These are phyloP conservation scores for Drosophila burlai DNA, from an alignment of 1,140 invertebrate species.

Conservation along the genomic window DNA sequence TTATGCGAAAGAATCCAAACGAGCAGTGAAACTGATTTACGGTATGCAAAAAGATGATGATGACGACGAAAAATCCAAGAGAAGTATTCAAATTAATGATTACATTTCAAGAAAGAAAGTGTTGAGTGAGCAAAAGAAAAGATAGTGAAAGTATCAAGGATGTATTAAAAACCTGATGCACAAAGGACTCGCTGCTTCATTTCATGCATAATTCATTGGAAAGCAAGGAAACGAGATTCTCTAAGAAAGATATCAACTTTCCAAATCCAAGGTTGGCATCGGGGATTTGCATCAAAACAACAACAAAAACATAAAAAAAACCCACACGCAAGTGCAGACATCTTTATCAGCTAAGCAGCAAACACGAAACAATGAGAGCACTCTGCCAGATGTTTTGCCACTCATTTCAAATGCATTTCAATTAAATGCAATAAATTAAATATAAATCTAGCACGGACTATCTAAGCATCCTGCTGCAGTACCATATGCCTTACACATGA, in stretches of 20 bases:
- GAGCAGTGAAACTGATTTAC: constrained; percentile 52
- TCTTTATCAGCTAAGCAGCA: constrained; percentile 14
- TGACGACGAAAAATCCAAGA: neutral
- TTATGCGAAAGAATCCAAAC: constrained; percentile 26
- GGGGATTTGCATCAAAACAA: constrained; percentile 19
- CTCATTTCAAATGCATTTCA: constrained; percentile 61
- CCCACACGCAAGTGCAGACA: constrained; percentile 29
- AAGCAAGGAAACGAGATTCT: neutral
- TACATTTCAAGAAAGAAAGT: constrained; percentile 17
- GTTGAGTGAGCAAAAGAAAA: constrained; percentile 4
- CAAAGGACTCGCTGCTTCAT: neutral
- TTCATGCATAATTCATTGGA: constrained; percentile 6
- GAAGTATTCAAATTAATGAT: constrained; percentile 44
- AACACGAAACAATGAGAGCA: constrained; percentile 18
- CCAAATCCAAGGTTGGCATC: constrained; percentile 4
- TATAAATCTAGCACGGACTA: constrained; percentile 21
- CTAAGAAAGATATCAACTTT: neutral
- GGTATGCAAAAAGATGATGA: constrained; percentile 19
- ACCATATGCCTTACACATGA: constrained; percentile 20
- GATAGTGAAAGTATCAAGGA: constrained; percentile 6
- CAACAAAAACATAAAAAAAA: constrained; percentile 21
- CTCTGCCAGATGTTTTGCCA: constrained; percentile 15
- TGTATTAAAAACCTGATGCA: constrained; percentile 8
- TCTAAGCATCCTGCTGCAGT: constrained; percentile 7
- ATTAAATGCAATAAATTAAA: constrained; percentile 72